These are phyloP conservation scores for Drosophila recens DNA, from an alignment of 2,888 invertebrate genomes.

Conservation along the genomic window DNA sequence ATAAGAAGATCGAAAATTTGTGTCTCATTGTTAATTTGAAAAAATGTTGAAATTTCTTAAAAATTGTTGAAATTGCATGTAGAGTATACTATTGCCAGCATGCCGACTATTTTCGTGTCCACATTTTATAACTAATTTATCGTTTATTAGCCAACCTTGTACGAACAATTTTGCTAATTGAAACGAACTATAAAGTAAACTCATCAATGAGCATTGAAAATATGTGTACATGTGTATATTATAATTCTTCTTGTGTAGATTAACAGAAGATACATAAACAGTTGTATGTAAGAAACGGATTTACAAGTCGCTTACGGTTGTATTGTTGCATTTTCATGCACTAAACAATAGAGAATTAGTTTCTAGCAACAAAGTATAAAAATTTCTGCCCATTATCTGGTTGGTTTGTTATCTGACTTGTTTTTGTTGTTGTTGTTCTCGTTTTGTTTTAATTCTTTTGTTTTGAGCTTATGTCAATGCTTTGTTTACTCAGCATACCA, in stretches of 20 bases:
- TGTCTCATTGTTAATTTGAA: too few species aligned
- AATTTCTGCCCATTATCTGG: slow-evolving; percentile 44
- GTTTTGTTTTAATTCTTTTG: slow-evolving; percentile 59
- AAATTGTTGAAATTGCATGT: too few species aligned
- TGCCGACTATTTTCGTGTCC: neutral
- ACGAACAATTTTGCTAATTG: slow-evolving; percentile 11
- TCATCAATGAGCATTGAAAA: slow-evolving; percentile 1
- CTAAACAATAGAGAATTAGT: slow-evolving; percentile 48
- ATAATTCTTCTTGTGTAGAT: slow-evolving; percentile 8
- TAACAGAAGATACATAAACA: neutral
- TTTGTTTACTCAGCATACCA: slow-evolving; percentile 59
- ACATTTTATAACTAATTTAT: slow-evolving; percentile 10
- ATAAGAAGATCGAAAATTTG: too few species aligned
- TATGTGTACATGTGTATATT: neutral
- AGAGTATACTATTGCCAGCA: slow-evolving; percentile 1
- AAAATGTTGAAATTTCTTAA: too few species aligned
- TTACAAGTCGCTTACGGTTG: slow-evolving; percentile 3
- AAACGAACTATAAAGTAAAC: slow-evolving; percentile 6
- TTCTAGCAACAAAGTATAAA: slow-evolving; percentile 19
- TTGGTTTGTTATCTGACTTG: slow-evolving; percentile 23
- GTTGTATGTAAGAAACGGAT: neutral
- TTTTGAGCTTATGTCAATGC: slow-evolving; percentile 68
- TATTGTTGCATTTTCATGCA: slow-evolving; percentile 35
- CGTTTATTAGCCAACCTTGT: slow-evolving; percentile 16
- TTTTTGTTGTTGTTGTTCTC: slow-evolving; percentile 7